Base-by-base conservation (phyloP, 2,113 vertebrate genomes). In the Entelurus aequoreus region DNA sequence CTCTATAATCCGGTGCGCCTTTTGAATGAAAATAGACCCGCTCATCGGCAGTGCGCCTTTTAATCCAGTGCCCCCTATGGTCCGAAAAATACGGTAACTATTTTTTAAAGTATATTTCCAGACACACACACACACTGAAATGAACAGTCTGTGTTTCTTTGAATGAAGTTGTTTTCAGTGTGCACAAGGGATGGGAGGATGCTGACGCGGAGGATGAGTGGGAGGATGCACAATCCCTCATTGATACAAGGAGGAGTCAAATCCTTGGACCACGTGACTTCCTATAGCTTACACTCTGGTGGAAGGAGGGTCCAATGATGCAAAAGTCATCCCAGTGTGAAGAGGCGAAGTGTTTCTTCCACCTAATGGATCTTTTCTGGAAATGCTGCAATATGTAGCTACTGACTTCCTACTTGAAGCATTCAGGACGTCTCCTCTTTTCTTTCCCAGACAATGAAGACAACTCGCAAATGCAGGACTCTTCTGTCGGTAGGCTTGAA, bases 401-500 rank as follows among this genome's bases (percentile, higher is more conserved):
- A 1, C 52, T 14, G 7, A 13, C 51, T 35, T 12, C 48, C 65
- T 28, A 4, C 19, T 66, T 44, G 59, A 37, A 12, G 69, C 6
- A 48, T 58, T 40, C 37, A 59, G 69, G 58, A 21, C 51, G 13
- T 16, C 57, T 37, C 69, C 21, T 48, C 46, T n/a, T 5, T 56
- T 55, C 0, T 66, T 69, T 53, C 64, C 8, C 83, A 88, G 89
- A 92, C 91, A 77, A 95, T 95, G 94, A 94, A 91, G 92, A 92
- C 92, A 77, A 91, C 82, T 69, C 89, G 94, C 86, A 91, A 85
- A 84, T 94, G 92, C 90, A 91, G 94, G 90, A 93, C 91, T 71
- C 88, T 95, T 61, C 86, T 94, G 89, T 94, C 94, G 72, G 91
- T 95, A 69, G 78, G 86, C 81, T 83, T 96, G 83, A 91, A 90